A percentile compares a stretch with the other conserved stretches of the same genome.
These are phyloP conservation scores for Agrochola circellaris DNA, from an alignment of 2,888 invertebrate genomes.

Conservation along the genomic window DNA sequence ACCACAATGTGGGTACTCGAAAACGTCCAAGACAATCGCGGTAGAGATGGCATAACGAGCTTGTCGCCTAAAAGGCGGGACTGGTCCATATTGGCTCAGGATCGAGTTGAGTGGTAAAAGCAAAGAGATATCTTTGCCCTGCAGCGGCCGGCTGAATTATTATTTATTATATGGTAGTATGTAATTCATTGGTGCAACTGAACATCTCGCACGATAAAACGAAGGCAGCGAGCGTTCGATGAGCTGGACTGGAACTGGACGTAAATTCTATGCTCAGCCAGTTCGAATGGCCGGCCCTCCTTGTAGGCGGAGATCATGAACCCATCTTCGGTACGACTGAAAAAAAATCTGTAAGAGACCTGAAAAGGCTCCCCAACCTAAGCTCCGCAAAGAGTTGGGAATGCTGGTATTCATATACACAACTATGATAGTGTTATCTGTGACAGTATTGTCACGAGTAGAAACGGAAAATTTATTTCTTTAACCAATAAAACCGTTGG, in stretches of 20 bases:
- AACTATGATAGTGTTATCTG: too few relatives aligned
- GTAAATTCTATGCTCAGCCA: not conserved
- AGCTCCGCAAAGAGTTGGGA: not conserved
- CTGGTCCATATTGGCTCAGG: not conserved
- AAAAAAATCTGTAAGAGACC: too few relatives aligned
- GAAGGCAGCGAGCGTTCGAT: too few relatives aligned
- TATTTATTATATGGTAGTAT: not conserved
- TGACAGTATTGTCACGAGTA: not conserved
- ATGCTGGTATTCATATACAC: too few relatives aligned
- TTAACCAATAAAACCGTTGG: not conserved
- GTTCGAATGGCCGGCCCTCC: not conserved
- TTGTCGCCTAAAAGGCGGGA: not conserved
- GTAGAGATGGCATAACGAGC: not conserved
- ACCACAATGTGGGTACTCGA: not conserved
- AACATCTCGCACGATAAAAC: not conserved
- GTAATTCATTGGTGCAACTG: not conserved
- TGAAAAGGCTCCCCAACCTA: not conserved
- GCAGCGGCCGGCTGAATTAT: not conserved
- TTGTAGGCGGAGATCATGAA: not conserved
- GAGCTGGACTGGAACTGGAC: not conserved
- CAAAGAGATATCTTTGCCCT: not conserved
- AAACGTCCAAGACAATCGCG: not conserved
- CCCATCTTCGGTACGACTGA: not conserved
- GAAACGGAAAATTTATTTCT: not conserved
- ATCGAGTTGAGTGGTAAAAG: not conserved